Evolutionary conservation across 2,797 vertebrate species (phyloP), one percentile per base, ranked within the genome.

Genomic region (Gila robusta): DNA sequence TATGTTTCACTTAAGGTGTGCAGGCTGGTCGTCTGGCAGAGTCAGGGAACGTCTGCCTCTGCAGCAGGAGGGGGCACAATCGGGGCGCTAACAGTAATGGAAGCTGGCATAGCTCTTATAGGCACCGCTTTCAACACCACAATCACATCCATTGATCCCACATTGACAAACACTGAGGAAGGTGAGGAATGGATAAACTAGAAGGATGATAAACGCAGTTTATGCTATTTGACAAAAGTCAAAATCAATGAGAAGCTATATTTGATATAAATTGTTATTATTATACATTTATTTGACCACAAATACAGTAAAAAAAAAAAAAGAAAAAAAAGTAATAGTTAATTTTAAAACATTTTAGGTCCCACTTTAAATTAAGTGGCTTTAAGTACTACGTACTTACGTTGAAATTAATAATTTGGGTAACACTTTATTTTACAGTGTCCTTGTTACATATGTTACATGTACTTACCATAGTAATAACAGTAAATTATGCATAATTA

Each of bases 1-100:
- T 95, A 93, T 39, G 82, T 92, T 94, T 93, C 93, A 92, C 92
- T 94, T 93, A 92, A 90, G 92, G 91, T 92, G 92, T 91, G 93
- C 91, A 92, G 91, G 85, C 86, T 87, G 84, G 89, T 90, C 92
- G 92, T 94, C 91, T 90, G 89, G 90, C 91, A 85, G 74, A 92
- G 93, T 91, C 91, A 90, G 35, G 81, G 83, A 82, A 69, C 85
- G 66, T 87, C 85, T 82, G 84, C 47, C 44, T 92, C 91, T 91
- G 91, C 87, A 80, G 64, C 73, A 74, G 77, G 78, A 87, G 84
- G 87, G 88, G 90, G 89, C 82, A 86, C n/a, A 32, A 56, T 64
- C 79, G 86, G 72, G 49, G 32, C 8, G 81, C 90, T 90, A 90
- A 81, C 86, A 64, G 83, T 95, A 93, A 95, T 93, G 92, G 93